Percentiles rank a stretch among this genome's conserved stretches.
Conservation (phyloP, 1,140 invertebrate genomes). For the Trichoplusia ni region DNA sequence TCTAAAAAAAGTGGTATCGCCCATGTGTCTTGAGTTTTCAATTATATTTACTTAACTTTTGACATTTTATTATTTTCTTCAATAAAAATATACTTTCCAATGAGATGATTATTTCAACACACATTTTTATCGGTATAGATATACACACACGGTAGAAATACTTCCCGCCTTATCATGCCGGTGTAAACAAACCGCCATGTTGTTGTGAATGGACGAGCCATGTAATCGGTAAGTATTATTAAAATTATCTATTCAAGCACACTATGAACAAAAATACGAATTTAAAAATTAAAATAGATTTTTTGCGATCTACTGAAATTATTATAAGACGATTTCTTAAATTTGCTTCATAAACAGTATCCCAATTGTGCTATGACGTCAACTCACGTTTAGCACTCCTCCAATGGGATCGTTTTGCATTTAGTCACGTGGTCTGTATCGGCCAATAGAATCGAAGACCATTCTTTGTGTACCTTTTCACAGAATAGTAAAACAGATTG, state of each 20-base stretch:
- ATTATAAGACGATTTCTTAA: background rate
- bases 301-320: slow-evolving; percentile 28
- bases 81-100: slow-evolving; percentile 62
- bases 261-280: background rate
- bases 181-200: slow-evolving; percentile 83
- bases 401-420: slow-evolving; percentile 59
- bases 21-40: slow-evolving; percentile 61
- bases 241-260: slow-evolving; percentile 38
- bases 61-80: slow-evolving; percentile 43
- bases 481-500: slow-evolving; percentile 78
- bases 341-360: slow-evolving; percentile 23
- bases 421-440: slow-evolving; percentile 69
- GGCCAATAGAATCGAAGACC: slow-evolving; percentile 69
- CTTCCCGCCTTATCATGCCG: slow-evolving; percentile 80
- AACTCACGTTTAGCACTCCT: slow-evolving; percentile 36
- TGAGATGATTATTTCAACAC: slow-evolving; percentile 48
- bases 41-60: slow-evolving; percentile 44
- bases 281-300: slow-evolving; percentile 15
- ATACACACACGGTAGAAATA: slow-evolving; percentile 52
- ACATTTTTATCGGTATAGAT: slow-evolving; percentile 34
- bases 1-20: slow-evolving; percentile 56
- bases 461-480: slow-evolving; percentile 81
- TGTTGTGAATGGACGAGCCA: slow-evolving; percentile 67
- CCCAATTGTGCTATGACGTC: slow-evolving; percentile 56
- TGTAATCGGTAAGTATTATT: slow-evolving; percentile 51